Percentiles rank a stretch among this genome's conserved stretches.
Conservation (phyloP, 2,888 invertebrate species). For the Horisme vitalbata region DNA sequence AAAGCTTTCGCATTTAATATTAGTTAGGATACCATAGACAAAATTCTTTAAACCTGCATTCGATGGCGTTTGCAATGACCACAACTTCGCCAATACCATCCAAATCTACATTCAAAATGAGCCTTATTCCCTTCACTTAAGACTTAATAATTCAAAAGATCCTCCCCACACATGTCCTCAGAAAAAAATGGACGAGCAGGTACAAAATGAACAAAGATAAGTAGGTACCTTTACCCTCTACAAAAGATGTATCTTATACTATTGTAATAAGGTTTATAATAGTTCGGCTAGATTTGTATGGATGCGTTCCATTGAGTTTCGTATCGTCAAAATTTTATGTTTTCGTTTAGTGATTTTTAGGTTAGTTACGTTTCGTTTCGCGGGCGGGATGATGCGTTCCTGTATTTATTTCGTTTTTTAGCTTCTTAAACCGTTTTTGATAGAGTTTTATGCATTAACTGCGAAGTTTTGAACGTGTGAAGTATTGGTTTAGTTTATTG, state of each 20-base stretch:
- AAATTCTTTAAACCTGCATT: constrained; percentile 45
- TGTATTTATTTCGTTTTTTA: constrained; percentile 31
- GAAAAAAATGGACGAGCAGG: constrained; percentile 76
- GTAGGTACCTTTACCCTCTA: constrained; percentile 45
- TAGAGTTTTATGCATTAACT: constrained; percentile 18
- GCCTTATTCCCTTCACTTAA: constrained; percentile 38
- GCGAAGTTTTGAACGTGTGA: constrained; percentile 9
- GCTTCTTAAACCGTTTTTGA: constrained; percentile 18
- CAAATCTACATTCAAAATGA: constrained; percentile 32
- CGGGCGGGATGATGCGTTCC: constrained; percentile 49
- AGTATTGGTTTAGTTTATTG: constrained; percentile 11
- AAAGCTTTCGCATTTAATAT: too few relatives aligned
- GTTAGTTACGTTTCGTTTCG: constrained; percentile 66
- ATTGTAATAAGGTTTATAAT: constrained; percentile 43
- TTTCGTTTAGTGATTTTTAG: constrained; percentile 60
- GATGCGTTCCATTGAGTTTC: constrained; percentile 55
- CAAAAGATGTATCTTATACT: constrained; percentile 3
- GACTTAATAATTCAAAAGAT: constrained; percentile 12
- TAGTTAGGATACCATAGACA: too few relatives aligned
- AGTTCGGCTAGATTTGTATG: constrained; percentile 23
- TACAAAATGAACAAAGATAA: constrained; percentile 72
- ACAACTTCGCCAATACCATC: constrained; percentile 36
- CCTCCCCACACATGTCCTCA: constrained; percentile 47
- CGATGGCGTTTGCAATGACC: constrained; percentile 48
- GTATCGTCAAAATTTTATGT: constrained; percentile 71